Evolutionary conservation across 2,797 vertebrate species (phyloP), one percentile per base, ranked within the genome.

Genomic region (Dendrocincla tyrannina): DNA sequence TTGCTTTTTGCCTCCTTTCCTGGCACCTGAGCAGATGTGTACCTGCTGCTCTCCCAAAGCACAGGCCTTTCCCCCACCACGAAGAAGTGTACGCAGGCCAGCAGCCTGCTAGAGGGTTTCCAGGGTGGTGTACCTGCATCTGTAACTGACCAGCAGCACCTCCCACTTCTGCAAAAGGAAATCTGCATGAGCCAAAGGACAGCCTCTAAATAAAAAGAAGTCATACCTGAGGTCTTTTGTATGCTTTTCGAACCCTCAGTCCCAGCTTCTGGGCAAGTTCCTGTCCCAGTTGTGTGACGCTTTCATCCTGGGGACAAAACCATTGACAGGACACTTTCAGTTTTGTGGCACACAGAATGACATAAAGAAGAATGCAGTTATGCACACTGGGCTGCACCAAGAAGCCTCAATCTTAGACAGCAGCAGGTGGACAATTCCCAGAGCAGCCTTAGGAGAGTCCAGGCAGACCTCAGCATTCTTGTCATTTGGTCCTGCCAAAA

Each of bases 231-330:
- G 98, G 98, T 95, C 99, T 99, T 96, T 99, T 98, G 42, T 99
- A 99, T 4, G 99, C 99, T 98, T 99, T 99, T 68, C 99, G 99
- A 80, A 98, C 98, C 78, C 99, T 99, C 91, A 99, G 93, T 58
- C 99, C 99, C 83, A 99, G 97, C 97, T 99, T 99, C 96, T 98
- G 99, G 37, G 99, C 99, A 93, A 99, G 98, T 93, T 99, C 99
- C 98, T 99, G 99, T 67, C 99, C 99, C 79, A 99, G 97, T 5
- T 99, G 99, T 5, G 98, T 98, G 47, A 99, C 99, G 4, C 99
- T 99, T 85, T 98, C 98, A 97, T 99, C 99, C 99, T 99, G 87
- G 46, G 79, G 42, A 94, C 56, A 66, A 93, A 91, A 62, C 3
- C 81, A 94, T 86, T 53, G 42, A 70, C 10, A 55, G 20, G 32